Percentiles rank a stretch among this genome's conserved stretches.
Evolutionary conservation across 1,140 invertebrate species (phyloP).

Genomic region (Dufourea novaeangliae): DNA sequence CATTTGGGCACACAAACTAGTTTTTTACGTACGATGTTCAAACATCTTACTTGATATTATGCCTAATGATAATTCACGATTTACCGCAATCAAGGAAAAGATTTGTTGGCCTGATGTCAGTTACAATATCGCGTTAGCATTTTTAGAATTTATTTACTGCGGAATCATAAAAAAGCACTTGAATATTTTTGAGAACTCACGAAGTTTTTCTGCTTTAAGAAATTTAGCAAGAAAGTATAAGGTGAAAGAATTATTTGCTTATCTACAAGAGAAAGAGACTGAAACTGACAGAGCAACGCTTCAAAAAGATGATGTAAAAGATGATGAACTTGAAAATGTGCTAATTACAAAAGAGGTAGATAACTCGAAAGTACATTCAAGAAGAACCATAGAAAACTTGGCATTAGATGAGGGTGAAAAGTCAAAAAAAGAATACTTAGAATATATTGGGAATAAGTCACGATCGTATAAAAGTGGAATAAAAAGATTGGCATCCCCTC

Average conservation of each 20-base stretch:
- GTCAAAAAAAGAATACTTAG: not conserved
- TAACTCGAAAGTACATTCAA: conserved; percentile 7
- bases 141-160: conserved; percentile 80
- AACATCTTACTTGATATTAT: conserved; percentile 75
- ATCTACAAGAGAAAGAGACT: conserved; percentile 59
- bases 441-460: not conserved
- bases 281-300: conserved; percentile 5
- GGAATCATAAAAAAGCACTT: conserved; percentile 69
- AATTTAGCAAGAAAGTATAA: conserved; percentile 71
- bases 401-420: not conserved
- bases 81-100: conserved; percentile 66
- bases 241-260: conserved; percentile 66
- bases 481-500: not conserved
- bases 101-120: conserved; percentile 71
- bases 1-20: conserved; percentile 79
- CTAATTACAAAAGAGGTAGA: not conserved
- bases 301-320: not conserved
- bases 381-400: not conserved
- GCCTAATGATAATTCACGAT: conserved; percentile 57
- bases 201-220: conserved; percentile 56
- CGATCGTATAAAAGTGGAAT: not conserved
- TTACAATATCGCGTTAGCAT: conserved; percentile 72
- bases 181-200: conserved; percentile 56
- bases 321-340: not conserved
- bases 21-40: conserved; percentile 77